Base-by-base conservation (phyloP, 2,113 vertebrate genomes). In the Felis chaus region DNA sequence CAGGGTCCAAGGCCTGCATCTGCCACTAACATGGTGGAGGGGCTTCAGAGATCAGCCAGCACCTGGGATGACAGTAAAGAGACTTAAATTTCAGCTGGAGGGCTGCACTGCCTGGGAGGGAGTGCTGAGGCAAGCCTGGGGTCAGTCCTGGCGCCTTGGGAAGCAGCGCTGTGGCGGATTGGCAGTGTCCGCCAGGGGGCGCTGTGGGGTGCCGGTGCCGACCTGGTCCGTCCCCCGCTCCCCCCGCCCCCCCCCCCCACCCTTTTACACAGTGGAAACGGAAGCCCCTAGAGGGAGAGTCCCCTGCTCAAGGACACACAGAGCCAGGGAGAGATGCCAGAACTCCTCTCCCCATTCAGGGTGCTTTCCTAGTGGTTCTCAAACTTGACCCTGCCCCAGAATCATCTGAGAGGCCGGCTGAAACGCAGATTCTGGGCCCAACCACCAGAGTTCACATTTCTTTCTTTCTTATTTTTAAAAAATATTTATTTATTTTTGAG, bases 161-260 rank as follows among this genome's bases (percentile, higher is more conserved):
- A 66, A 39, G 21, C 16, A 9, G 48, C 15, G 79, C 69, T 29
- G 27, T 5, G 2, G 41, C 45, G 23, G 53, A 61, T 86, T 45
- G 82, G 65, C 19, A 5, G 55, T 23, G 69, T 86, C 84, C 81
- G 63, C 76, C 66, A 19, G 31, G 73, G 55, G 3, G 19, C 68
- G 8, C 8, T 12, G 0, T 0, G 23, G 27, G 39, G 39, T 29
- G 66, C 9, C 14, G 33, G 18, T 27, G 25, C 39, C 29, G 29
- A 36, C 6, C 31, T 14, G 45, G 45, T 45, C 45, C 45, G 8
- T 45, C 45, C 45, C 45, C 7, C 7, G 41, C 41, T 7, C 41
- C 41, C 41, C 5, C 41, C 5, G 1, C 41, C 41, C 6, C 41
- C 41, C 41, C 6, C 7, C 41, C 7, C 41, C 1, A 3, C 1